Base-by-base conservation (phyloP, 2,113 vertebrate species). In the Oostethus manadensis region DNA sequence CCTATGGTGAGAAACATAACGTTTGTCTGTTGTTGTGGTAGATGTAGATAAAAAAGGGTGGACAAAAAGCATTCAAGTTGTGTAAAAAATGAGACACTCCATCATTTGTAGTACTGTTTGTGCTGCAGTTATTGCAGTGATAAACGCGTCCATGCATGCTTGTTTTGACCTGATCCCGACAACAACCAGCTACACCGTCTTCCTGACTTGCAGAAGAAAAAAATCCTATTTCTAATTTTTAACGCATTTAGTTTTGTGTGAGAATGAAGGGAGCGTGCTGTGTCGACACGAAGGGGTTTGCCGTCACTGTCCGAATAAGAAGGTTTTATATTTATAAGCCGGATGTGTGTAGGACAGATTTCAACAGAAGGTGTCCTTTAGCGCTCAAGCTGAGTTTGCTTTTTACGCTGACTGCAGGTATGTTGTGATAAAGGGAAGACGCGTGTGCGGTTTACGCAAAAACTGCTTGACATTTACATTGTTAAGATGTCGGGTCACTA, bases 281-380 rank as follows among this genome's bases (percentile, higher is more conserved):
- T 59, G 64, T 63, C 79, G 53, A 70, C 20, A 10, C 13, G 17
- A 50, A 67, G 47, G 22, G 50, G 59, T 63, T 64, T 77, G 56
- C 79, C 47, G 64, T 70, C 51, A 20, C 63, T 55, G 60, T 74
- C 80, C 60, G 29, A 67, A 78, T 50, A 9, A 70, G 18, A 65
- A 59, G 29, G 64, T 20, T 85, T 22, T 86, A 20, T 58, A 80
- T 86, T 87, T 87, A 82, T 84, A 81, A 64, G 58, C 44, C 66
- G n/a, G 43, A 38, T 40, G 65, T 73, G 76, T 75, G 29, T 81
- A 62, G 70, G 49, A 64, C 62, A 68, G 84, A 78, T 84, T 85
- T 86, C 84, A 86, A 78, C 60, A 59, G 56, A 48, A 59, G 45
- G 29, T 56, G 51, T 64, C 42, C 10, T 21, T 21, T 46, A 33